Evolutionary conservation across 1,140 invertebrate species (phyloP), one percentile per base, ranked within the genome.

Genomic region (Coelopa frigida): DNA sequence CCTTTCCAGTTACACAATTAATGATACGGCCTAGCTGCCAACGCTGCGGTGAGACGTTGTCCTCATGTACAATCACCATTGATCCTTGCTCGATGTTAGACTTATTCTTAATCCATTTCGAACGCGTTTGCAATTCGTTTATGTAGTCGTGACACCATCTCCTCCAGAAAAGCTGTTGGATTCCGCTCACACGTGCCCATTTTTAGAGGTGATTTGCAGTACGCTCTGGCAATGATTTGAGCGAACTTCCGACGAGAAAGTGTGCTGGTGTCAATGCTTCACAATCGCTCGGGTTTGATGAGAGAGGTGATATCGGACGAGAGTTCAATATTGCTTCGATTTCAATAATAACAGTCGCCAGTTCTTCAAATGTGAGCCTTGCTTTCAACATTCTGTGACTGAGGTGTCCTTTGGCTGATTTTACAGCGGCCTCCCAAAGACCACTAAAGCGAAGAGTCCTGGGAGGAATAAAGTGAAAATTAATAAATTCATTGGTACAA

Each of bases 21-120:
- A 56, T 21, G 3, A 72, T 54, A 3, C 64, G 44, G n/a, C 55
- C 70, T 18, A 72, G 17, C 3, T 39, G n/a, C 70, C 71, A 72
- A 44, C 61, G 57, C 6, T 58, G 44, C 12, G 60, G 63, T 12
- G 68, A 59, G 11, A 57, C 18, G 17, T 53, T 53, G 7, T 66
- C 58, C 26, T 58, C 48, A 36, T 63, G 60, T 4, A 72, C 42
- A 1, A 72, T 38, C 2, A 71, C 70, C 31, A 66, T 4, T 3
- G 48, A 27, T 11, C 55, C 68, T 14, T 48, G 21, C 29, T 56
- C 32, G 2, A 71, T 33, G 15, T 52, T 44, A 15, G 20, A 6
- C 10, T 53, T 7, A 10, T 31, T 10, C 3, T 18, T 44, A 7
- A 42, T 42, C 68, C 68, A 70, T 44, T 70, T 70, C 1, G 32